Conservation (phyloP, 2,113 vertebrate species). For the Cercocebus atys region DNA sequence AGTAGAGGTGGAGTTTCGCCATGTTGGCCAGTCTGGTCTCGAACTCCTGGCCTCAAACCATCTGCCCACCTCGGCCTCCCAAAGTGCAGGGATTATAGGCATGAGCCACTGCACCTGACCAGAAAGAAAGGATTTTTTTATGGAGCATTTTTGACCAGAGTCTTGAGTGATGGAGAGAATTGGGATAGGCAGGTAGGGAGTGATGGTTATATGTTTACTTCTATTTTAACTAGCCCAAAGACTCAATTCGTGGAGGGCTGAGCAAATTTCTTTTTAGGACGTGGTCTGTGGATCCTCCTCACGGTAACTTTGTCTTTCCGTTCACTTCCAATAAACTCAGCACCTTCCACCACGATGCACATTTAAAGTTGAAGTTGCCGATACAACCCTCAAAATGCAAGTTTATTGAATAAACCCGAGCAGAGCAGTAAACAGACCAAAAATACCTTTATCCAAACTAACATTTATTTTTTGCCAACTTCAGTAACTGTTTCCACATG, state of each 20-base stretch:
- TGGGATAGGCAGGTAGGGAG: not conserved
- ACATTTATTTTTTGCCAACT: slow-evolving; percentile 84
- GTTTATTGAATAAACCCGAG: slow-evolving; percentile 85
- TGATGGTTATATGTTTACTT: not conserved
- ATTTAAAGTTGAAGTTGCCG: slow-evolving; percentile 72
- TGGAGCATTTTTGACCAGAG: not conserved
- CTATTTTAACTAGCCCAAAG: not conserved
- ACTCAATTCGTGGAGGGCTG: not conserved
- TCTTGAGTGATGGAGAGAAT: not conserved
- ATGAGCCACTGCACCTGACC: too few relatives aligned
- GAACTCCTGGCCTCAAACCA: too few relatives aligned
- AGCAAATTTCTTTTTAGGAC: not conserved
- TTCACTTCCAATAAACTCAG: not conserved
- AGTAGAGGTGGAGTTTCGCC: too few relatives aligned
- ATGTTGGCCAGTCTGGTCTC: too few relatives aligned
- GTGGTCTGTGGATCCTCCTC: not conserved
- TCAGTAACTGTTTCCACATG: slow-evolving; percentile 83
- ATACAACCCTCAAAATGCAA: slow-evolving; percentile 82
- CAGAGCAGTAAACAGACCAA: slow-evolving; percentile 82
- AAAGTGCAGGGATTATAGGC: too few relatives aligned
- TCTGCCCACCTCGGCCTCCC: too few relatives aligned
- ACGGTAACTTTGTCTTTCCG: not conserved
- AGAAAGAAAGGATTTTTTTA: not conserved
- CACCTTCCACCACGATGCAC: not conserved
- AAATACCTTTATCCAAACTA: slow-evolving; percentile 84